phyloP scores from a whole-genome alignment of 2,888 invertebrate species.

The Pollenia amentaria region DNA sequence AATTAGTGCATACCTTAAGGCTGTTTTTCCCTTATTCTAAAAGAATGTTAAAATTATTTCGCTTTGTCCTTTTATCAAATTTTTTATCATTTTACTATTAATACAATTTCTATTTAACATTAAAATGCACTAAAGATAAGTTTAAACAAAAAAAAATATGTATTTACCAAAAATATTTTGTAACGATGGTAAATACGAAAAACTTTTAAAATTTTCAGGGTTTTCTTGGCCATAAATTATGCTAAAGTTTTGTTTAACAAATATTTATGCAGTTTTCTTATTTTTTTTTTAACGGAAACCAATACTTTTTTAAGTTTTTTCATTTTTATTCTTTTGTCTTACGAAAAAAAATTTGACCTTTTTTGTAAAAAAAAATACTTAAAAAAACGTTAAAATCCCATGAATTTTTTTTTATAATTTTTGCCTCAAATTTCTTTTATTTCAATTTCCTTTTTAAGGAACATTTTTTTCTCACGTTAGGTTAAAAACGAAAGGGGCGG shows the following conservation, averaged over 20 bases:
- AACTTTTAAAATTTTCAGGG: constrained; percentile 32
- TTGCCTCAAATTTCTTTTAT: constrained; percentile 23
- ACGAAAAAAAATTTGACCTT: constrained; percentile 37
- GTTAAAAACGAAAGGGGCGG: background rate
- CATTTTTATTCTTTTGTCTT: background rate
- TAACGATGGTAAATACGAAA: constrained; percentile 11
- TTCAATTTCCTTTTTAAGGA: constrained; percentile 28
- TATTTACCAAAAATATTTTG: background rate
- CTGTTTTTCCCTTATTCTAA: background rate
- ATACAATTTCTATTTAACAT: constrained; percentile 20
- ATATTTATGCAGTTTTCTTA: constrained; percentile 47
- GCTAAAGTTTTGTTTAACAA: constrained; percentile 46
- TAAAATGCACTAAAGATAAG: constrained; percentile 50
- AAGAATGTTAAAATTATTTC: background rate
- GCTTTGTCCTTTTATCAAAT: background rate
- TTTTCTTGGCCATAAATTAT: constrained; percentile 56
- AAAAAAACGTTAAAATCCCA: constrained; percentile 4
- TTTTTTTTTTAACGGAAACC: constrained; percentile 34
- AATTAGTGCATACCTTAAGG: constrained; percentile 5
- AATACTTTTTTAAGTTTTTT: constrained; percentile 37
- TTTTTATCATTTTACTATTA: background rate
- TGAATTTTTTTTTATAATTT: constrained; percentile 15
- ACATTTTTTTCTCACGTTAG: background rate
- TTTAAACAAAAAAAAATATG: background rate
- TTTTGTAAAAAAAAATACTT: background rate